Evolutionary conservation across 1,140 invertebrate genomes (phyloP).

Genomic region (Drosophila insularis): DNA sequence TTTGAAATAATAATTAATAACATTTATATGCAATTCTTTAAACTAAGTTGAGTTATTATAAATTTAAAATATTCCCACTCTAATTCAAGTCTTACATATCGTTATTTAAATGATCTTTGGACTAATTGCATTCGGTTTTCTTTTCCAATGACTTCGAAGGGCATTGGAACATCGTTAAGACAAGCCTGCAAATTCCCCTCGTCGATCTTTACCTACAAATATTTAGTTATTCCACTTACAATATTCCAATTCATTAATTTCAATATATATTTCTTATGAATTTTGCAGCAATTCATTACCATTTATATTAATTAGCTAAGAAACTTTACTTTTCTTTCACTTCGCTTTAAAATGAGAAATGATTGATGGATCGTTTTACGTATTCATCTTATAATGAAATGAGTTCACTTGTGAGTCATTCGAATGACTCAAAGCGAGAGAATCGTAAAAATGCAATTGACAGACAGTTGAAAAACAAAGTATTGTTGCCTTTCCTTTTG

Average conservation of each 20-base stretch:
- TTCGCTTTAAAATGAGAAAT: conserved; percentile 34
- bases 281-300: conserved; percentile 54
- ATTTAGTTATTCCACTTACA: neutral
- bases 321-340: conserved; percentile 16
- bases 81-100: too few species aligned
- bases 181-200: neutral
- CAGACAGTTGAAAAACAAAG: conserved; percentile 38
- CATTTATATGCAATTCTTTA: too few species aligned
- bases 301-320: conserved; percentile 68
- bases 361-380: conserved; percentile 60
- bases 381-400: conserved; percentile 10
- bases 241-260: conserved; percentile 14
- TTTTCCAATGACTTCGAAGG: neutral
- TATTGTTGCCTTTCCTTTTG: neutral
- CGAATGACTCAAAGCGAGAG: conserved; percentile 48
- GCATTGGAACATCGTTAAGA: neutral
- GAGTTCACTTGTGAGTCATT: conserved; percentile 49
- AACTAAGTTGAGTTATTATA: too few species aligned
- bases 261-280: conserved; percentile 20
- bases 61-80: too few species aligned
- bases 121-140: too few species aligned
- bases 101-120: too few species aligned
- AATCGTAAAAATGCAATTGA: conserved; percentile 72
- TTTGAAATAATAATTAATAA: too few species aligned
- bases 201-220: neutral